These are phyloP conservation scores for Drosophila pectinifera DNA, from an alignment of 1,140 invertebrate genomes.

Conservation along the genomic window DNA sequence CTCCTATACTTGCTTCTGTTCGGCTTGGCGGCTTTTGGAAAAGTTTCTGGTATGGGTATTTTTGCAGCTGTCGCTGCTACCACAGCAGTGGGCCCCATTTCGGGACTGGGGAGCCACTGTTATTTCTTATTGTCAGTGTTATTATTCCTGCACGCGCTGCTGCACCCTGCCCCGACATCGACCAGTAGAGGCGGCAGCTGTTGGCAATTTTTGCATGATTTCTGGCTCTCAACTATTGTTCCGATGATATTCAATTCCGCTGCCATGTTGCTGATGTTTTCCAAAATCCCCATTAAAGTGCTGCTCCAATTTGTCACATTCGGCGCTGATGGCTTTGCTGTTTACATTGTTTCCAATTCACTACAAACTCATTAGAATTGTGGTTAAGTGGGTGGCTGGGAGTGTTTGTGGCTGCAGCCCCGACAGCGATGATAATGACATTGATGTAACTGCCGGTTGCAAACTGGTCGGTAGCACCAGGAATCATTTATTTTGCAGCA, in stretches of 20 bases:
- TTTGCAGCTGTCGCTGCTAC: conserved; percentile 50
- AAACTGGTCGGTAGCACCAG: background rate
- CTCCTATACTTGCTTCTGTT: conserved; percentile 37
- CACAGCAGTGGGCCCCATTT: conserved; percentile 3
- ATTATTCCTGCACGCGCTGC: conserved; percentile 46
- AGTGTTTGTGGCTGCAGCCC: conserved; percentile 20
- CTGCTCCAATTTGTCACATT: conserved; percentile 20
- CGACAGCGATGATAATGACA: conserved; percentile 3
- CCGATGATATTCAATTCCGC: conserved; percentile 6
- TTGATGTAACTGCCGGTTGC: conserved; percentile 3
- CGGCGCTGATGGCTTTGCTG: conserved; percentile 17
- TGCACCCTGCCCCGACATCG: conserved; percentile 2
- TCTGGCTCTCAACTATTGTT: conserved; percentile 9
- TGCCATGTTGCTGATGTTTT: background rate
- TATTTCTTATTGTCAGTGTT: conserved; percentile 54
- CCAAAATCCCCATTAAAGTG: background rate
- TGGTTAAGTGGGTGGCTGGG: conserved; percentile 24
- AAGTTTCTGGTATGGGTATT: conserved; percentile 50
- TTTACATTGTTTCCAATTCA: conserved; percentile 49
- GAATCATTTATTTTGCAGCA: conserved; percentile 1
- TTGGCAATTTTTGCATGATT: conserved; percentile 28
- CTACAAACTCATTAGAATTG: conserved; percentile 71
- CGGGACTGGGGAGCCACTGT: conserved; percentile 13
- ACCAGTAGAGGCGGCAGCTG: conserved; percentile 15
- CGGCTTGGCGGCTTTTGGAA: conserved; percentile 47